Percentiles rank a stretch among this genome's conserved stretches.
These are phyloP conservation scores for Halcyon chelicuti DNA, from an alignment of 2,797 vertebrate genomes.

Conservation along the genomic window DNA sequence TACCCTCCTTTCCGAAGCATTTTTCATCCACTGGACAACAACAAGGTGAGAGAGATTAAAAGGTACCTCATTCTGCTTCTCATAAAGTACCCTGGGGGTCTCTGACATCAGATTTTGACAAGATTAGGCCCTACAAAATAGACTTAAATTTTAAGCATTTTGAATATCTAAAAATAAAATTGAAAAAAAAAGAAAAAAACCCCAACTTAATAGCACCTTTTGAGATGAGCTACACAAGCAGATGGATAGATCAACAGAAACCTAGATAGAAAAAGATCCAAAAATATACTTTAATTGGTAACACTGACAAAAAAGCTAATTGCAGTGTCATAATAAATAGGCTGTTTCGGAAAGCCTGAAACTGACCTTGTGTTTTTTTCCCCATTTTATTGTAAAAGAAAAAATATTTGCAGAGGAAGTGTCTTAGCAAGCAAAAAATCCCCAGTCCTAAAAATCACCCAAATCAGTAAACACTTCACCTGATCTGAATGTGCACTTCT, in stretches of 20 bases:
- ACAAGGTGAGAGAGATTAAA: neutral
- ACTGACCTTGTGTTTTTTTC: neutral
- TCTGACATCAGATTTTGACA: neutral
- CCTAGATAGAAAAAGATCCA: neutral
- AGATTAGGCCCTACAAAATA: neutral
- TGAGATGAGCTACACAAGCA: neutral
- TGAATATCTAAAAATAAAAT: neutral
- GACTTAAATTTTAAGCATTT: neutral
- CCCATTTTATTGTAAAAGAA: neutral
- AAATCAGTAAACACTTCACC: neutral
- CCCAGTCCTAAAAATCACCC: neutral
- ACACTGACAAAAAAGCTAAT: conserved; percentile 1
- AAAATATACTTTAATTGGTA: neutral
- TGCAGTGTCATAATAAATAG: neutral
- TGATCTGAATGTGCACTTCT: neutral
- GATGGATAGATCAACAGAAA: neutral
- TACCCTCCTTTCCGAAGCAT: neutral
- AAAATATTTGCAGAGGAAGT: neutral
- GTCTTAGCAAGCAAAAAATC: conserved; percentile 1
- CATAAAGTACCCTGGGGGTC: neutral
- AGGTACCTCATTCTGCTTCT: neutral
- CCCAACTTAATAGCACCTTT: neutral
- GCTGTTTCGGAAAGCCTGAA: neutral
- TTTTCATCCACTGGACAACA: neutral
- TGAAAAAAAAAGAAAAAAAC: neutral